phyloP scores from a whole-genome alignment of 2,113 vertebrate genomes.

The Hypomesus transpacificus region DNA sequence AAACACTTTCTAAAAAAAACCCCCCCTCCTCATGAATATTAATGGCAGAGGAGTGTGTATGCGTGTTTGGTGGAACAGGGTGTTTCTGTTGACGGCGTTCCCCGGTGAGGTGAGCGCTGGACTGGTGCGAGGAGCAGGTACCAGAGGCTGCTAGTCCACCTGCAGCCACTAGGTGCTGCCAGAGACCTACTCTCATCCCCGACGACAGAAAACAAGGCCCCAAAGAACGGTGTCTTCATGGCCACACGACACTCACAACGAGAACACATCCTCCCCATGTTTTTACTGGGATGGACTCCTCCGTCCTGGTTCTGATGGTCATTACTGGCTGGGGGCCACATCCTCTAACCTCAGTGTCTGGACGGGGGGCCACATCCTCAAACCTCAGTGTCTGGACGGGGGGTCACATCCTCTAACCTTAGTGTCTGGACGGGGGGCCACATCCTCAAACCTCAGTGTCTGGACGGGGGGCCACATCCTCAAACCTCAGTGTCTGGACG shows the following conservation, averaged over 20 bases:
- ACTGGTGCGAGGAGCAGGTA: slow-evolving; percentile 57
- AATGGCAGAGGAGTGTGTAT: background rate
- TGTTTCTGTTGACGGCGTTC: background rate
- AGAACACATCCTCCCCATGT: no score
- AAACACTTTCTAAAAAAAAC: background rate
- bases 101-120: slow-evolving; percentile 6
- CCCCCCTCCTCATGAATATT: background rate
- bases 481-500: background rate
- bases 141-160: slow-evolving; percentile 61
- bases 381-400: background rate
- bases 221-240: background rate
- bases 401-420: no score
- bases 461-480: no score
- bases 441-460: no score
- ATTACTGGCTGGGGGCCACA: no score
- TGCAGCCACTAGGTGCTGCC: slow-evolving; percentile 93
- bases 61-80: background rate
- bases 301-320: no score
- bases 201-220: background rate
- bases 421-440: no score
- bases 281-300: no score
- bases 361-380: no score
- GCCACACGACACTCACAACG: no score
- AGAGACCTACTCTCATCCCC: slow-evolving; percentile 81
- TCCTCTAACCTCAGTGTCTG: no score